Conservation (phyloP, 2,797 vertebrate genomes). For the Discoglossus pictus region DNA sequence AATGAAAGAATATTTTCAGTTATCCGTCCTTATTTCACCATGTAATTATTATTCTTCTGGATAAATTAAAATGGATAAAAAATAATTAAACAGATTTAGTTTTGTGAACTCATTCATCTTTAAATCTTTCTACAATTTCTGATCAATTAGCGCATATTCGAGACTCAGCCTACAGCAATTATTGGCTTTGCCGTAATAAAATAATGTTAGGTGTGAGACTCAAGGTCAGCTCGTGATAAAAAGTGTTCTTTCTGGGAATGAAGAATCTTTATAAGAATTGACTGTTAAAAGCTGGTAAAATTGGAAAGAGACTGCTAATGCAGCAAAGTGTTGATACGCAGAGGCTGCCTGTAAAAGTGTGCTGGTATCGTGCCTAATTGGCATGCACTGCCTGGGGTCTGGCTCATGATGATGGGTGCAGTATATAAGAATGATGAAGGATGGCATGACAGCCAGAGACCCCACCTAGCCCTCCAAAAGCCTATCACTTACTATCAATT, state of each 20-base stretch:
- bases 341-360: no score
- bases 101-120: constrained; percentile 19
- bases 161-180: constrained; percentile 32
- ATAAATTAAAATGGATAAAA: constrained; percentile 35
- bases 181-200: constrained; percentile 4
- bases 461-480: no score
- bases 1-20: no score
- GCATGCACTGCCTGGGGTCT: no score
- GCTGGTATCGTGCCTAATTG: no score
- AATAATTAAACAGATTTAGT: constrained; percentile 33
- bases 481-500: no score
- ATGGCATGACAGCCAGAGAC: no score
- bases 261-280: constrained; percentile 16
- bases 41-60: constrained; percentile 16
- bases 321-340: constrained; percentile 24
- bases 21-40: no score
- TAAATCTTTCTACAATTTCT: constrained; percentile 39
- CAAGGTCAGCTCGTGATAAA: constrained; percentile 51
- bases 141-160: constrained; percentile 43
- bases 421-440: no score
- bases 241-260: constrained; percentile 26
- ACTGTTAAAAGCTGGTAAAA: constrained; percentile 7
- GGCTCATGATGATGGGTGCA: no score
- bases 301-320: constrained; percentile 17
- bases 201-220: constrained; percentile 34